Conservation (phyloP, 1,140 invertebrate genomes). For the Drosophila orena region DNA sequence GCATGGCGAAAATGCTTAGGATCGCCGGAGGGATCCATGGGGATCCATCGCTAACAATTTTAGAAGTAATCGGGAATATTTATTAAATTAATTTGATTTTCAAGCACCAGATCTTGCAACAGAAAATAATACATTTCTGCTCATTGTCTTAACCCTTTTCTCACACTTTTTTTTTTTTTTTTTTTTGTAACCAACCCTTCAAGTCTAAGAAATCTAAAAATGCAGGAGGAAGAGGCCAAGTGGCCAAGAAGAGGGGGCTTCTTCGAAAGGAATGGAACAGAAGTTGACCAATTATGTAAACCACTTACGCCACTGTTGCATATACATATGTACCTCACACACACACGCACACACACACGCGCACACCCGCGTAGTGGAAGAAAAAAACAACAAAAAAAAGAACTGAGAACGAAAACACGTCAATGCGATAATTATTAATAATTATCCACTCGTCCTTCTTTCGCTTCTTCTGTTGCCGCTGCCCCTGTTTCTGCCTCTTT, state of each 20-base stretch:
- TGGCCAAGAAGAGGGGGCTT: slow-evolving; percentile 6
- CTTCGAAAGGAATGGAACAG: slow-evolving; percentile 24
- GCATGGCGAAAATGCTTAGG: not conserved
- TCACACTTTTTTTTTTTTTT: not conserved
- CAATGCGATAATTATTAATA: slow-evolving; percentile 83
- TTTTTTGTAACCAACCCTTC: slow-evolving; percentile 10
- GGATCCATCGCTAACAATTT: not conserved
- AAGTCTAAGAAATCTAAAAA: slow-evolving; percentile 12
- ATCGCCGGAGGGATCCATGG: too few species aligned
- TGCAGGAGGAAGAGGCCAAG: slow-evolving; percentile 13
- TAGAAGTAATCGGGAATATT: too few species aligned
- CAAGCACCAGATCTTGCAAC: too few species aligned
- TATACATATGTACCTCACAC: slow-evolving; percentile 19
- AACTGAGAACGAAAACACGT: slow-evolving; percentile 78
- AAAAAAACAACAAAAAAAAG: slow-evolving; percentile 10
- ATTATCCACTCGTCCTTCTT: slow-evolving; percentile 83
- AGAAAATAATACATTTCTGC: not conserved
- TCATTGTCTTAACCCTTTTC: not conserved
- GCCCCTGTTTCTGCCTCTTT: slow-evolving; percentile 12
- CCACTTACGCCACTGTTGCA: slow-evolving; percentile 57
- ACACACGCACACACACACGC: slow-evolving; percentile 18
- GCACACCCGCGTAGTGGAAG: slow-evolving; percentile 16
- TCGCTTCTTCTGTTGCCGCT: slow-evolving; percentile 37
- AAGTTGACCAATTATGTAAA: slow-evolving; percentile 80
- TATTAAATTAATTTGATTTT: too few species aligned